Conservation (phyloP, 2,888 invertebrate genomes). For the Aleiodes leptofemur region DNA sequence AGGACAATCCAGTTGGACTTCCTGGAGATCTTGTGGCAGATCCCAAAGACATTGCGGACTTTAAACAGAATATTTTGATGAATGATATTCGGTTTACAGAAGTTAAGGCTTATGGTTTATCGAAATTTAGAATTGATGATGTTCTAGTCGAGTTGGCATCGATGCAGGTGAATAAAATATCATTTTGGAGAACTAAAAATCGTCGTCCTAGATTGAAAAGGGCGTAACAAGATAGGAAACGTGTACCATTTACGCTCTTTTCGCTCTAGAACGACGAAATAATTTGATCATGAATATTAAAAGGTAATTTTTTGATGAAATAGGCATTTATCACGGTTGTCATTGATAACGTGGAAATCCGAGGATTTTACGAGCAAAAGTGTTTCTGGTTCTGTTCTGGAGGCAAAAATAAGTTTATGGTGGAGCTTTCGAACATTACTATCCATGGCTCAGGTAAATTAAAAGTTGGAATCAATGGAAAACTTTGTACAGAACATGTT, state of each 20-base stretch:
- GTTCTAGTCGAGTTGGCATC: constrained; percentile 82
- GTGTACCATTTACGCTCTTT: no score
- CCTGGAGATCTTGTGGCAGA: constrained; percentile 88
- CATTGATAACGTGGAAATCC: constrained; percentile 83
- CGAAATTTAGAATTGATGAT: constrained; percentile 85
- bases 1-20: constrained; percentile 86
- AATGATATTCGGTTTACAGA: constrained; percentile 84
- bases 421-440: constrained; percentile 83
- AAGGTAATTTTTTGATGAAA: constrained; percentile 55
- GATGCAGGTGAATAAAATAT: constrained; percentile 80
- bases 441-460: constrained; percentile 83
- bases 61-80: constrained; percentile 83
- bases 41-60: constrained; percentile 87
- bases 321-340: constrained; percentile 84
- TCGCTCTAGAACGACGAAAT: no score
- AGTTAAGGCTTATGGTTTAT: constrained; percentile 84
- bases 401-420: constrained; percentile 83
- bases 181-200: constrained; percentile 40
- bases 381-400: constrained; percentile 83
- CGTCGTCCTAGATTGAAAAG: no score
- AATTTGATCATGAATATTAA: no score
- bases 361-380: constrained; percentile 86
- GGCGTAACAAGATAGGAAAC: no score
- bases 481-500: constrained; percentile 86
- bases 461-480: constrained; percentile 85